Evolutionary conservation across 2,113 vertebrate genomes (phyloP).

Genomic region (Pagrus major): DNA sequence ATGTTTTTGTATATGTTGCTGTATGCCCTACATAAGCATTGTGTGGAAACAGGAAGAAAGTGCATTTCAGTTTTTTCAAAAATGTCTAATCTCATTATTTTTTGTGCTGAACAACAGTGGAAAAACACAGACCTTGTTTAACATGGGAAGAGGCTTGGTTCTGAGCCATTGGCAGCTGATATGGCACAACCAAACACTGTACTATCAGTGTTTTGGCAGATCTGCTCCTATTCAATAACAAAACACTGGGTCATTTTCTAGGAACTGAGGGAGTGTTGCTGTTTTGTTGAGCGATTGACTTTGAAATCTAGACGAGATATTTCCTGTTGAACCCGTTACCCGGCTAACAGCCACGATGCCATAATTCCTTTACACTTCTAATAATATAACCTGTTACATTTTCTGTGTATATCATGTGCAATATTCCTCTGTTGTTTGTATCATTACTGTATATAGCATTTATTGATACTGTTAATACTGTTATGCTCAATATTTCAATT

Average conservation of each 20-base stretch:
- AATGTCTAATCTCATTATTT: neutral
- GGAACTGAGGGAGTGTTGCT: conserved; percentile 34
- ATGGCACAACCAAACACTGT: conserved; percentile 46
- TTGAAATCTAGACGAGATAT: no score
- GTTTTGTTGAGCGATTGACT: conserved; percentile 10
- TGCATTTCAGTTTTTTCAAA: neutral
- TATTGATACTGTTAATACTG: no score
- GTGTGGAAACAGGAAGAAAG: neutral
- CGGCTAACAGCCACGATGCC: no score
- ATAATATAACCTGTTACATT: no score
- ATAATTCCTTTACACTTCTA: no score
- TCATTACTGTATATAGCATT: no score
- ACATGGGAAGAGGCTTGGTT: conserved; percentile 71
- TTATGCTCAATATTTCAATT: no score
- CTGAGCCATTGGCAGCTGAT: conserved; percentile 41
- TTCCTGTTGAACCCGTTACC: no score
- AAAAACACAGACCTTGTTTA: conserved; percentile 77
- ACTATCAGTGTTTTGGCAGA: conserved; percentile 72
- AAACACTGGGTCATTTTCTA: conserved; percentile 49
- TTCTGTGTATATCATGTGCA: no score
- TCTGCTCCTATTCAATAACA: conserved; percentile 46
- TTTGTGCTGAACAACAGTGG: conserved; percentile 3
- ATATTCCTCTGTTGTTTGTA: no score
- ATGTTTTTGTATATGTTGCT: neutral
- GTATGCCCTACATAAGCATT: neutral